Evolutionary conservation across 1,140 invertebrate species (phyloP).

Genomic region (Eumeta japonica): DNA sequence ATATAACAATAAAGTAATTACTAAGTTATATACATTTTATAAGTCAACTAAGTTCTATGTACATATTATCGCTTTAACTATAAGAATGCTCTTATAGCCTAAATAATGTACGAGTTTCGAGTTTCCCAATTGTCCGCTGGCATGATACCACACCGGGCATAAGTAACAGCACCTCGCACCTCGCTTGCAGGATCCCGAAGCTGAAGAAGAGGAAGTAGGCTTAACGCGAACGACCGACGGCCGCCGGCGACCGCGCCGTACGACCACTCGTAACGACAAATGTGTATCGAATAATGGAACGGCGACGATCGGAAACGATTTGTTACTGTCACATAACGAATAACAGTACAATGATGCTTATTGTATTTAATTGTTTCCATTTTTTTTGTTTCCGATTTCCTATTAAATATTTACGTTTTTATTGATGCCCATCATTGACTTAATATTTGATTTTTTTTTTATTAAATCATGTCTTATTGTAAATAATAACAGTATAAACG

Average conservation of each 20-base stretch:
- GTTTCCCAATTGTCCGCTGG: conserved; percentile 21
- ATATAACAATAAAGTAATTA: conserved; percentile 6
- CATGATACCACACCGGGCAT: conserved; percentile 19
- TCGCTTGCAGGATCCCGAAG: conserved; percentile 51
- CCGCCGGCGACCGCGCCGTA: conserved; percentile 30
- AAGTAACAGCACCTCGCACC: conserved; percentile 41
- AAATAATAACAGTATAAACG: too few relatives aligned
- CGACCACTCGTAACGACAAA: too few relatives aligned
- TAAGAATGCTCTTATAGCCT: conserved; percentile 14
- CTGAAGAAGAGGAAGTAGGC: conserved; percentile 37
- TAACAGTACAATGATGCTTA: conserved; percentile 21
- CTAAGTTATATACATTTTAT: neutral
- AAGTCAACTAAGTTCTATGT: neutral
- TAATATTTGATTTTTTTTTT: too few relatives aligned
- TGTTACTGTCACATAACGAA: conserved; percentile 23
- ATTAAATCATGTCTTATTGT: too few relatives aligned
- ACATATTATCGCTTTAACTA: conserved; percentile 26
- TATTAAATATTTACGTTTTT: too few relatives aligned
- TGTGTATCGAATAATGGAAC: conserved; percentile 43
- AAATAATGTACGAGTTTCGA: neutral
- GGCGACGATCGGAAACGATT: conserved; percentile 40
- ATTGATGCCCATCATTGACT: too few relatives aligned
- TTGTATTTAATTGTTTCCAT: conserved; percentile 11
- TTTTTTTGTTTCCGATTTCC: conserved; percentile 45
- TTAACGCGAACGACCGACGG: too few relatives aligned